Percentiles rank a stretch among this genome's conserved stretches.
These are phyloP conservation scores for Mamestra brassicae DNA, from an alignment of 2,888 invertebrate genomes.

Conservation along the genomic window DNA sequence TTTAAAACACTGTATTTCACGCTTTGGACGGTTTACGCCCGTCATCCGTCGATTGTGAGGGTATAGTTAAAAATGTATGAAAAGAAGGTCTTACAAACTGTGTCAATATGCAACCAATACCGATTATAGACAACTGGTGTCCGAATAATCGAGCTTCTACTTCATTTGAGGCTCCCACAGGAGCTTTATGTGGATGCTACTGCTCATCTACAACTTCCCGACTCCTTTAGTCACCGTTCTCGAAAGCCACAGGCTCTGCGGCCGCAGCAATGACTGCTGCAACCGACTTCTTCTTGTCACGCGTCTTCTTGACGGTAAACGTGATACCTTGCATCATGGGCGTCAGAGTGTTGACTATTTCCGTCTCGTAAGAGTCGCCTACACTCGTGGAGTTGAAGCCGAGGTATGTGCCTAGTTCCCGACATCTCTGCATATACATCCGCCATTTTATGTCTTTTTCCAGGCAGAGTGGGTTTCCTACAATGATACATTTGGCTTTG, in stretches of 20 bases:
- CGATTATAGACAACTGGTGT: not conserved
- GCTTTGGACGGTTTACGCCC: no score
- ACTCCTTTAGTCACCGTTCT: not conserved
- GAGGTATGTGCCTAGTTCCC: constrained; percentile 74
- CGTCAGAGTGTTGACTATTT: constrained; percentile 32
- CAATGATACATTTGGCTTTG: constrained; percentile 92
- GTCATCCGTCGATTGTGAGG: not conserved
- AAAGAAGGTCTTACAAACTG: not conserved
- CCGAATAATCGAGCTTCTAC: constrained; percentile 8
- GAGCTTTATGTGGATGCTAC: constrained; percentile 23
- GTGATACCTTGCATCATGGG: constrained; percentile 48
- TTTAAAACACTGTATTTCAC: no score
- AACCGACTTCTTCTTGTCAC: constrained; percentile 20
- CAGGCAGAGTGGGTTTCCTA: constrained; percentile 89
- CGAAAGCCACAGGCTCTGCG: not conserved
- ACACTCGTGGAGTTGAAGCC: constrained; percentile 70
- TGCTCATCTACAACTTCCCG: not conserved
- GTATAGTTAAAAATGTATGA: not conserved
- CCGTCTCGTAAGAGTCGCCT: constrained; percentile 12
- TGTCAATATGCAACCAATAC: no score
- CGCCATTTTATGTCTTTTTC: constrained; percentile 80
- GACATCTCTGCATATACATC: constrained; percentile 80
- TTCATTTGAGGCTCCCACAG: not conserved
- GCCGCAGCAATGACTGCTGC: not conserved
- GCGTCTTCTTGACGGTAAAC: constrained; percentile 2